Evolutionary conservation across 2,888 invertebrate species (phyloP), one percentile per base, ranked within the genome.

Genomic region (Malthinus seriepunctatus): DNA sequence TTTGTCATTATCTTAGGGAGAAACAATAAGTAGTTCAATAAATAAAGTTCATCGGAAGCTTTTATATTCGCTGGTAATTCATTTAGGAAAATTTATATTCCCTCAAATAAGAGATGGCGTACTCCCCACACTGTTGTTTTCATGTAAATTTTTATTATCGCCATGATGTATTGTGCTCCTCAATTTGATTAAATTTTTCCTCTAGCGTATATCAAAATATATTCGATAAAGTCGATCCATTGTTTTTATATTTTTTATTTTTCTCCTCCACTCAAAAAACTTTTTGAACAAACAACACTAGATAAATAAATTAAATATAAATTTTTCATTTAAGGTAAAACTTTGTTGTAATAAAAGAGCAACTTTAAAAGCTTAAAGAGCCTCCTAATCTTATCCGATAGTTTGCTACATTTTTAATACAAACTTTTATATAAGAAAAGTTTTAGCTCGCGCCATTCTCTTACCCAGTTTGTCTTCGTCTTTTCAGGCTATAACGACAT

Each of bases 391-490:
- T 51, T 35, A 32, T 42, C 51, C 52, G 23, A 51, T 56, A 56
- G 51, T 56, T 51, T 51, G 38, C 51, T 51, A 51, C 59, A 51
- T 51, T 55, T 60, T 60, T 51, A 55, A 60, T 60, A 60, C 47
- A 60, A 60, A 60, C 54, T 60, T 60, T 60, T 60, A 60, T 60
- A 60, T 60, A 54, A 55, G 59, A 60, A 60, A 60, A 60, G 54
- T 60, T 60, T 51, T 7, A 45, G n/a, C 34, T 38, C 45, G 37
- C 49, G 35, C 39, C 23, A 56, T 38, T 48, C 49, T 52, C 14
- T 42, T 23, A 50, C 49, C 49, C 45, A 44, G 46, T 47, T 51
- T 51, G 45, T 51, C 44, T 47, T 50, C 46, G 34, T 32, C 42
- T 42, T 42, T 42, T 42, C n/a, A 42, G 39, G 23, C 15, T 42